Conservation (phyloP, 2,113 vertebrate species). For the Festucalex cinctus region DNA sequence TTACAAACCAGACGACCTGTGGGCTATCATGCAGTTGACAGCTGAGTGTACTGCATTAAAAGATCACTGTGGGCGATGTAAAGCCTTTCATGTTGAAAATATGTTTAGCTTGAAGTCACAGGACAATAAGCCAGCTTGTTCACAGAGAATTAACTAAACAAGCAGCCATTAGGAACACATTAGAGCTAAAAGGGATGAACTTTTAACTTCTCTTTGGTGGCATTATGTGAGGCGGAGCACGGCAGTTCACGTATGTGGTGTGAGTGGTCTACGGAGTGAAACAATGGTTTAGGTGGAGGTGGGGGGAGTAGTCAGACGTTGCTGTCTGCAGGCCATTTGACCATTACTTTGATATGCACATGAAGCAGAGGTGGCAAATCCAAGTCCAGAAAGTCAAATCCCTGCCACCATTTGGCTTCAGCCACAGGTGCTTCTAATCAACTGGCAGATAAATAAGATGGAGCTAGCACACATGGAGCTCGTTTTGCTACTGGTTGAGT, state of each 20-base stretch:
- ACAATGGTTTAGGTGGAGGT: slow-evolving; percentile 18
- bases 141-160: slow-evolving; percentile 68
- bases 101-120: slow-evolving; percentile 48
- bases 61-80: slow-evolving; percentile 38
- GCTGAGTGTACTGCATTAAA: not conserved
- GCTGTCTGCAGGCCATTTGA: slow-evolving; percentile 8
- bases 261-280: slow-evolving; percentile 38
- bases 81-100: slow-evolving; percentile 63
- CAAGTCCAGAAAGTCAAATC: too few relatives aligned
- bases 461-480: too few relatives aligned
- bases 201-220: slow-evolving; percentile 55
- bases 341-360: slow-evolving; percentile 26
- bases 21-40: slow-evolving; percentile 1
- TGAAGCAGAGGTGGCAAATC: not conserved
- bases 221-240: slow-evolving; percentile 30
- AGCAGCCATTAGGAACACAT: slow-evolving; percentile 66
- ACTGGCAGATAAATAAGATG: too few relatives aligned
- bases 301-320: slow-evolving; percentile 10
- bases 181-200: slow-evolving; percentile 61
- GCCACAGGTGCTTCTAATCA: too few relatives aligned
- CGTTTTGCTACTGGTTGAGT: too few relatives aligned
- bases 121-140: slow-evolving; percentile 48
- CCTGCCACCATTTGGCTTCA: too few relatives aligned
- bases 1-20: not conserved
- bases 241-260: slow-evolving; percentile 18